Base-by-base conservation (phyloP, 2,797 vertebrate species). In the Geotrypetes seraphini region DNA sequence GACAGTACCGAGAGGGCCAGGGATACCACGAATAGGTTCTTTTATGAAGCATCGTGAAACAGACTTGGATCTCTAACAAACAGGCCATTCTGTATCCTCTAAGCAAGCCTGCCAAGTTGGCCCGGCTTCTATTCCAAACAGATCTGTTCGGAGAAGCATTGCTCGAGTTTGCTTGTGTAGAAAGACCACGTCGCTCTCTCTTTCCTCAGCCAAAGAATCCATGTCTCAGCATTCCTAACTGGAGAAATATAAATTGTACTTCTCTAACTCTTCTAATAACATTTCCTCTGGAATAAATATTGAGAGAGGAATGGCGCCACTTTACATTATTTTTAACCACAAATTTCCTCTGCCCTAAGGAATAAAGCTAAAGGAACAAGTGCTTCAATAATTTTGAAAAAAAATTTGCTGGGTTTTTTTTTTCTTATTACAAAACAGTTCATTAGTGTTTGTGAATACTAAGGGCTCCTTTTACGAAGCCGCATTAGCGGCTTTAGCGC, bases 311-410 rank as follows among this genome's bases (percentile, higher is more conserved):
- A 33, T 64, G 56, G 43, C 4, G 2, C 38, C 46, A 12, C 22
- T 33, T 50, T 16, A 7, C 33, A 31, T 43, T 50, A 47, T 22
- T 37, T 38, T 59, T 63, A 63, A 39, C 52, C 57, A 65, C 12
- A 13, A 35, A 39, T 28, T 55, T 30, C 48, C 39, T 28, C 27
- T 36, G 24, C 19, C 17, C 41, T 1, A 6, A 28, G n/a, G n/a
- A n/a, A n/a, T n/a, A n/a, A n/a, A n/a, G n/a, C n/a, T n/a, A n/a
- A n/a, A n/a, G n/a, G n/a, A n/a, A n/a, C n/a, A n/a, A n/a, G n/a
- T n/a, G n/a, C n/a, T n/a, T n/a, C n/a, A n/a, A n/a, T n/a, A n/a
- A n/a, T n/a, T n/a, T n/a, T n/a, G n/a, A n/a, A n/a, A n/a, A n/a
- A n/a, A n/a, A n/a, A n/a, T n/a, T n/a, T n/a, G n/a, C n/a, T n/a